phyloP scores from a whole-genome alignment of 2,888 invertebrate genomes.

The Cremastinae sp. region DNA sequence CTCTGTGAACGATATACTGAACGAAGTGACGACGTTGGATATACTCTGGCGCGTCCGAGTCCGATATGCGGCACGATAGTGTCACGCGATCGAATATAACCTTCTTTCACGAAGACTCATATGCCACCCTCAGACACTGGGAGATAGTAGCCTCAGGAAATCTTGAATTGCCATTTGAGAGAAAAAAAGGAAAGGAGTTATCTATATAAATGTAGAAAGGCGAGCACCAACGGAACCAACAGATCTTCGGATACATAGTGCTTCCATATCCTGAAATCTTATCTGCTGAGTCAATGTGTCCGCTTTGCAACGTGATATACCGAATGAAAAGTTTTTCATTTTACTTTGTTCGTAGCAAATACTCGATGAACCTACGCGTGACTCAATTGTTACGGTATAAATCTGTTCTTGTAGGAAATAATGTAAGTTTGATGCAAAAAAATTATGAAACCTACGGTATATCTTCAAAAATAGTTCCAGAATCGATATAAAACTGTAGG shows the following conservation, averaged over 20 bases:
- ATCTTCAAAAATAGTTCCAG: no score
- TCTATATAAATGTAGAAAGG: constrained; percentile 31
- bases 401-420: no score
- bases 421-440: no score
- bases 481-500: no score
- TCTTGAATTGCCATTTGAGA: constrained; percentile 54
- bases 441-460: no score
- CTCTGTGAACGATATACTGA: constrained; percentile 69
- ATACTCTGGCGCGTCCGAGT: constrained; percentile 69
- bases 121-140: constrained; percentile 5
- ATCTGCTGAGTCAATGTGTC: neutral
- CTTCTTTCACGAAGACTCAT: constrained; percentile 29
- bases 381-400: no score
- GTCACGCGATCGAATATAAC: constrained; percentile 61
- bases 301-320: no score
- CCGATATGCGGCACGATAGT: constrained; percentile 64
- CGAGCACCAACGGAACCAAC: neutral
- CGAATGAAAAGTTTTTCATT: no score
- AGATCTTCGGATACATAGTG: neutral
- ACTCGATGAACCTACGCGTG: no score
- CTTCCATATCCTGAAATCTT: neutral
- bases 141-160: constrained; percentile 43
- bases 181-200: constrained; percentile 8
- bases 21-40: constrained; percentile 76
- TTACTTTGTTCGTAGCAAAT: no score